phyloP scores from a whole-genome alignment of 1,140 invertebrate species.

The Drosophila equinoxialis region DNA sequence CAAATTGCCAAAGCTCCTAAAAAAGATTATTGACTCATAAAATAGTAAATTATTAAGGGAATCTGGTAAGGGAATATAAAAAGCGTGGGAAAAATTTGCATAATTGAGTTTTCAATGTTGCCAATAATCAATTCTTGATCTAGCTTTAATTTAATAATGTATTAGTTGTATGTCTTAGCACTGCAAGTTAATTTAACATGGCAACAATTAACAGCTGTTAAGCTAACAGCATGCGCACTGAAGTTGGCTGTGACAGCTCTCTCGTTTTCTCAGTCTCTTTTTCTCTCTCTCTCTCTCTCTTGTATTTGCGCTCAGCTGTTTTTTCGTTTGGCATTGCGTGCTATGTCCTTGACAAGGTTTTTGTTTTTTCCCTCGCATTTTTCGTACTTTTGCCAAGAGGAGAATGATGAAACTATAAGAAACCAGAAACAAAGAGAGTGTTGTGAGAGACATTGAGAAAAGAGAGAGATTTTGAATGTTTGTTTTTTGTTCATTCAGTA shows the following conservation, averaged over 20 bases:
- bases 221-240: constrained; percentile 56
- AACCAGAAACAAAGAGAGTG: constrained; percentile 17
- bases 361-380: constrained; percentile 67
- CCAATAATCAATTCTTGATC: constrained; percentile 54
- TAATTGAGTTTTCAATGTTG: neutral
- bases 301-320: constrained; percentile 69
- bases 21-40: constrained; percentile 25
- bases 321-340: constrained; percentile 59
- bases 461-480: constrained; percentile 27
- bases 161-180: neutral
- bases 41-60: constrained; percentile 19
- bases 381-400: constrained; percentile 34
- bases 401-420: neutral
- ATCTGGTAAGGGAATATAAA: neutral
- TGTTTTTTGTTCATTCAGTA: constrained; percentile 60
- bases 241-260: neutral
- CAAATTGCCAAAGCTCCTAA: constrained; percentile 49
- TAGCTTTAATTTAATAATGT: constrained; percentile 1
- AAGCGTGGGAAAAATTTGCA: neutral
- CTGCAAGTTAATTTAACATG: constrained; percentile 12
- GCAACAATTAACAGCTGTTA: constrained; percentile 23
- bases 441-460: too few relatives aligned
- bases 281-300: neutral
- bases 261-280: neutral
- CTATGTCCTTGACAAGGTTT: constrained; percentile 82